Evolutionary conservation across 2,888 invertebrate species (phyloP).

Genomic region (Cosmia pyralina): DNA sequence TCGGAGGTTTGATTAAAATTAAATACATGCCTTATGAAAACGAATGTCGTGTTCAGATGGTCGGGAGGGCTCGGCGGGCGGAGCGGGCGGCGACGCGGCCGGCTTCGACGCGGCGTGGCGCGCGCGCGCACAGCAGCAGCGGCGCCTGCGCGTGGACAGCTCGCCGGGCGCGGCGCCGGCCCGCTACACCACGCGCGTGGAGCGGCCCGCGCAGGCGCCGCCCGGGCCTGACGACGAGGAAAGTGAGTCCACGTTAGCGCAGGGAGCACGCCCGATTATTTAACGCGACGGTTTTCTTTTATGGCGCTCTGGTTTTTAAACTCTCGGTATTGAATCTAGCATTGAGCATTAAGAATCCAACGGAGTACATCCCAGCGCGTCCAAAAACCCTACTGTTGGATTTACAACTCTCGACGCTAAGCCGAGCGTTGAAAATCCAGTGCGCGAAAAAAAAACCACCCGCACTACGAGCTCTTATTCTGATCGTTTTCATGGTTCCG

Average conservation of each 20-base stretch:
- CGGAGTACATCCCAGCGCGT: too few species aligned
- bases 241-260: slow-evolving; percentile 32
- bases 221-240: slow-evolving; percentile 55
- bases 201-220: slow-evolving; percentile 68
- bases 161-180: slow-evolving; percentile 73
- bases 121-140: slow-evolving; percentile 64
- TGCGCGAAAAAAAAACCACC: too few species aligned
- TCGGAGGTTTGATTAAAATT: not conserved
- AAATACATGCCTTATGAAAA: slow-evolving; percentile 2
- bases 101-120: slow-evolving; percentile 82
- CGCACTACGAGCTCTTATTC: too few species aligned
- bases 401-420: too few species aligned
- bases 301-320: too few species aligned
- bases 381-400: too few species aligned
- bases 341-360: too few species aligned
- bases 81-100: slow-evolving; percentile 69
- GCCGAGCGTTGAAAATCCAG: too few species aligned
- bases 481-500: too few species aligned
- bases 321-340: too few species aligned
- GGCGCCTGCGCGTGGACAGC: slow-evolving; percentile 83
- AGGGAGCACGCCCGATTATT: not conserved
- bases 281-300: too few species aligned
- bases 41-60: slow-evolving; percentile 13
- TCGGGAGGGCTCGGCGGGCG: not conserved
- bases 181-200: slow-evolving; percentile 81